These are phyloP conservation scores for Balaeniceps rex DNA, from an alignment of 2,113 vertebrate species.

Conservation along the genomic window DNA sequence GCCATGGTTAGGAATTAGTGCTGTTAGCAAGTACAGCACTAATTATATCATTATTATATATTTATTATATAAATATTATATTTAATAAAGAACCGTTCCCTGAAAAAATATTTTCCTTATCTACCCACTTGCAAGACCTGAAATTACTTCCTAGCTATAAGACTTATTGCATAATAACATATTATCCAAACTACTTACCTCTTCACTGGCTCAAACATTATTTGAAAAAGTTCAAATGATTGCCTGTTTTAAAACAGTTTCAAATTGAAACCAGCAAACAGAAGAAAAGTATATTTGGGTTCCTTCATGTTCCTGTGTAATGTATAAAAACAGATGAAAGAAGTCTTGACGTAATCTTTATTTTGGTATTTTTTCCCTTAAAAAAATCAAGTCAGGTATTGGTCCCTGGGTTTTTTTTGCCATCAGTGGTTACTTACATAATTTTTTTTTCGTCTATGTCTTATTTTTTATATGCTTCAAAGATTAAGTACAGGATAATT, in stretches of 20 bases:
- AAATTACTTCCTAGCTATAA: not conserved
- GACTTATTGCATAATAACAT: not conserved
- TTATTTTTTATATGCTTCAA: not conserved
- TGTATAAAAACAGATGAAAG: not conserved
- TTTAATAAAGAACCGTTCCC: not conserved
- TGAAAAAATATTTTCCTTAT: not conserved
- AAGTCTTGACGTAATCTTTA: not conserved
- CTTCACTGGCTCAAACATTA: not conserved
- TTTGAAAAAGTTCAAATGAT: not conserved
- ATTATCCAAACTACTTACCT: not conserved
- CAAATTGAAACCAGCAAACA: not conserved
- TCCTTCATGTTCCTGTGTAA: not conserved
- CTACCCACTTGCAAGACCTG: not conserved
- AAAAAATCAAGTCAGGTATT: not conserved
- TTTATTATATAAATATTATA: not conserved
- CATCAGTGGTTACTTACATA: not conserved
- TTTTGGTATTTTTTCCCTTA: not conserved
- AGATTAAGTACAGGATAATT: not conserved
- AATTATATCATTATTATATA: not conserved
- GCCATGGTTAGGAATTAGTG: no score
- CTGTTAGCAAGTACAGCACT: not conserved
- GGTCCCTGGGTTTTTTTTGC: not conserved
- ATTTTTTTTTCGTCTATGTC: not conserved
- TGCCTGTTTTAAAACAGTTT: not conserved
- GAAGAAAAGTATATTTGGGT: not conserved